These are phyloP conservation scores for Drosophila peninsularis DNA, from an alignment of 2,888 invertebrate genomes.

Conservation along the genomic window DNA sequence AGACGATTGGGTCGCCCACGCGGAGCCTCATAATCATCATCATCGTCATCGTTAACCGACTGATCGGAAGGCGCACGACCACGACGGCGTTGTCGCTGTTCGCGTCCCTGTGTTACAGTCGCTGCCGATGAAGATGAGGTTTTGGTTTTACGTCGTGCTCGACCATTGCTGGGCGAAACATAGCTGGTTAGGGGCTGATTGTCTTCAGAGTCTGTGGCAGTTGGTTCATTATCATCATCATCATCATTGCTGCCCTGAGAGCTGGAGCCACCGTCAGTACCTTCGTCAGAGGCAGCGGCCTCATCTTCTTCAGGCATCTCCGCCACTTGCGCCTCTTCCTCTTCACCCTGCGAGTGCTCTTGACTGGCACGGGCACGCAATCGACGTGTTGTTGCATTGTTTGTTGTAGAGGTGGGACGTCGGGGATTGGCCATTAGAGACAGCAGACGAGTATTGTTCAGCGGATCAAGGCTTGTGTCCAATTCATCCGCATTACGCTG, in stretches of 20 bases:
- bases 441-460: conserved; percentile 67
- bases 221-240: conserved; percentile 65
- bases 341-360: conserved; percentile 72
- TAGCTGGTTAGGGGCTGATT: conserved; percentile 85
- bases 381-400: conserved; percentile 58
- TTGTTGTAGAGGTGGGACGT: conserved; percentile 76
- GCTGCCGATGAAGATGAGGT: conserved; percentile 48
- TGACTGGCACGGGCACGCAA: conserved; percentile 80
- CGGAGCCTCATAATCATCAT: conserved; percentile 67
- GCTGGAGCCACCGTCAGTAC: conserved; percentile 82
- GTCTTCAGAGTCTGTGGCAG: conserved; percentile 83
- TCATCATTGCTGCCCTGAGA: conserved; percentile 53
- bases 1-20: conserved; percentile 38
- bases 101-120: conserved; percentile 45
- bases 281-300: conserved; percentile 80
- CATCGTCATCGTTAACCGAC: conserved; percentile 77
- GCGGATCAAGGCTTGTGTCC: conserved; percentile 77
- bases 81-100: conserved; percentile 55
- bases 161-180: conserved; percentile 71
- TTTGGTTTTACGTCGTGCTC: conserved; percentile 54
- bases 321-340: conserved; percentile 45
- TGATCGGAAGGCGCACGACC: conserved; percentile 60
- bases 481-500: conserved; percentile 84
- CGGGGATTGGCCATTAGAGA: conserved; percentile 72
- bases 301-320: conserved; percentile 63